A percentile compares a stretch with the other conserved stretches of the same genome.
Evolutionary conservation across 2,797 vertebrate genomes (phyloP).

Genomic region (Yasuhikotakia modesta): DNA sequence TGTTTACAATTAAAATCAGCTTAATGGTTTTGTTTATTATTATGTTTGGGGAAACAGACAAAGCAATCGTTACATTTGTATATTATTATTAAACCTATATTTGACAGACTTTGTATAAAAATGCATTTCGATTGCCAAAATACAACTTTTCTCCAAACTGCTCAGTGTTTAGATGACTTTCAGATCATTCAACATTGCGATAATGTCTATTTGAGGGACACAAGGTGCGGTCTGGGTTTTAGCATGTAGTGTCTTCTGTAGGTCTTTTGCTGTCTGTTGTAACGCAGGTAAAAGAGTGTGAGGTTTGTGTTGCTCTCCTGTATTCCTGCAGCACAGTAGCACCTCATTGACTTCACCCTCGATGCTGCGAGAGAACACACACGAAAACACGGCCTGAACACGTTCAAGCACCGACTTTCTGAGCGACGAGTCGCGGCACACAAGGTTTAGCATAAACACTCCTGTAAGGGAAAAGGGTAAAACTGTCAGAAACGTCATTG

Average conservation of each 20-base stretch:
- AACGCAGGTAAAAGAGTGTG: conserved; percentile 61
- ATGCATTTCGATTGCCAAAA: neutral
- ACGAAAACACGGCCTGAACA: conserved; percentile 67
- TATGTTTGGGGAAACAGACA: neutral
- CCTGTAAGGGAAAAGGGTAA: conserved; percentile 64
- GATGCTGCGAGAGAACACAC: conserved; percentile 80
- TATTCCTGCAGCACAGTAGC: conserved; percentile 79
- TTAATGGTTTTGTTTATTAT: no score
- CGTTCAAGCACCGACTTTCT: conserved; percentile 79
- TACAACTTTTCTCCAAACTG: neutral
- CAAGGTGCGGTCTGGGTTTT: conserved; percentile 64
- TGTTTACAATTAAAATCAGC: no score
- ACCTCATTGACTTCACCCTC: conserved; percentile 93
- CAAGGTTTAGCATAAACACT: conserved; percentile 91
- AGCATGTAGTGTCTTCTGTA: conserved; percentile 73
- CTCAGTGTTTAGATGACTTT: conserved; percentile 73
- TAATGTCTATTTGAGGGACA: conserved; percentile 73
- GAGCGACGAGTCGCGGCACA: conserved; percentile 84
- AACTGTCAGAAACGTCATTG: neutral
- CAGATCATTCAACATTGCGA: conserved; percentile 83
- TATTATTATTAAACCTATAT: neutral
- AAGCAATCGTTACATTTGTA: neutral
- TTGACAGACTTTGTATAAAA: neutral
- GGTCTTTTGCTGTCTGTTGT: conserved; percentile 63
- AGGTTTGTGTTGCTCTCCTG: conserved; percentile 45